These are phyloP conservation scores for Cataglyphis hispanica DNA, from an alignment of 1,140 invertebrate species.

Conservation along the genomic window DNA sequence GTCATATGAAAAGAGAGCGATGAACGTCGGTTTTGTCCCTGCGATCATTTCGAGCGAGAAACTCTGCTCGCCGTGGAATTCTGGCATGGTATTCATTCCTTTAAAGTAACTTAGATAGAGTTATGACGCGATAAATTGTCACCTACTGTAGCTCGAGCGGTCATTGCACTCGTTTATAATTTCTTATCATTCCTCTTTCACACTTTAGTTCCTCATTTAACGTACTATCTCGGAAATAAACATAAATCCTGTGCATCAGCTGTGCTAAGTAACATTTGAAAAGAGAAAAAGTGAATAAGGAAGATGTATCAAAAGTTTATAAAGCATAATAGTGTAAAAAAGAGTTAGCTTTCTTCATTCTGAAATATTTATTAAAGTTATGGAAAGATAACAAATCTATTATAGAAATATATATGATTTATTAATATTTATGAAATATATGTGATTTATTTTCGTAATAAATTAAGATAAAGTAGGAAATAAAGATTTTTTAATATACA, in stretches of 20 bases:
- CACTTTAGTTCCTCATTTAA: not conserved
- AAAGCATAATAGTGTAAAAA: not conserved
- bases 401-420: not conserved
- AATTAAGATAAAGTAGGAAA: not conserved
- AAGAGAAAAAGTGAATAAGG: not conserved
- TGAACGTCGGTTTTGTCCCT: not conserved
- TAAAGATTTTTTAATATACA: not conserved
- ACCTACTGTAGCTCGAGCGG: not conserved
- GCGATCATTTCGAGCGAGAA: not conserved
- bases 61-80: constrained; percentile 5
- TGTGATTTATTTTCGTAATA: not conserved
- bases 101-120: constrained; percentile 25
- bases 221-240: not conserved
- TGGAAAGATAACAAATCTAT: not conserved
- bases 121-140: constrained; percentile 51
- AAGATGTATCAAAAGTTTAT: constrained; percentile 11
- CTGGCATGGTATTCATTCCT: constrained; percentile 11
- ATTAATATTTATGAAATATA: no score
- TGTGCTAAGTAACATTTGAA: not conserved
- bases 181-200: constrained; percentile 16
- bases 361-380: not conserved
- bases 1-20: constrained; percentile 21
- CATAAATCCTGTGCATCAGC: constrained; percentile 21
- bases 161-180: constrained; percentile 23
- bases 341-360: not conserved